Conservation (phyloP, 2,113 vertebrate genomes). For the Parus major region DNA sequence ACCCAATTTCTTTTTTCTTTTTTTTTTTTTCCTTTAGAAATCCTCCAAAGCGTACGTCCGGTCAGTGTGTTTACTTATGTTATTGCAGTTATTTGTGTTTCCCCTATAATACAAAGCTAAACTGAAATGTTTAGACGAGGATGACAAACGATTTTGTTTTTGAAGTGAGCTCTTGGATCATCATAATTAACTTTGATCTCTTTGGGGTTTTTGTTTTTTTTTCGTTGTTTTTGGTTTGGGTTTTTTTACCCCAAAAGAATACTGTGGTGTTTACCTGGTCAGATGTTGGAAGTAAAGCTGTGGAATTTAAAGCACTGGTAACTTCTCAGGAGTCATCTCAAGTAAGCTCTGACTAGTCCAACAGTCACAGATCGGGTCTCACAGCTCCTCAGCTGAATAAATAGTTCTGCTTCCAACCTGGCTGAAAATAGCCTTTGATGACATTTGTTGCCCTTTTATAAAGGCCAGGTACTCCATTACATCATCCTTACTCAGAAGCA, state of each 20-base stretch:
- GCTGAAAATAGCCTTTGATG: not conserved
- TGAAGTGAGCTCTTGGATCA: not conserved
- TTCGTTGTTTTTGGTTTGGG: no score
- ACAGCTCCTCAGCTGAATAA: not conserved
- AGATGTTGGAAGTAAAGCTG: not conserved
- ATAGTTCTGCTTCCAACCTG: not conserved
- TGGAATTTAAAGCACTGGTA: not conserved
- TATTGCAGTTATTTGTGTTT: not conserved
- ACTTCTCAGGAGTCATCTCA: not conserved
- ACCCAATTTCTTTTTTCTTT: fast-evolving
- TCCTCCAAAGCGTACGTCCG: fast-evolving
- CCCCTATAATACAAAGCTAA: not conserved
- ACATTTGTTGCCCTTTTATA: not conserved
- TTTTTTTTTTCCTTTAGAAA: not conserved
- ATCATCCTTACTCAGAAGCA: not conserved
- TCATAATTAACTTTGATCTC: not conserved
- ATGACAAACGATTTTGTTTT: not conserved
- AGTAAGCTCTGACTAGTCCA: not conserved
- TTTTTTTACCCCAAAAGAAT: fast-evolving
- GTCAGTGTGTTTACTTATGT: not conserved
- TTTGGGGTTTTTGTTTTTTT: not conserved
- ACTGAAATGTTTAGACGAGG: not conserved
- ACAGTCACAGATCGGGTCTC: not conserved
- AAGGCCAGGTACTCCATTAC: not conserved
- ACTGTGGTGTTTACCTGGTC: not conserved